Base-by-base conservation (phyloP, 1,140 invertebrate genomes). In the Ctenoplectra terminalis region DNA sequence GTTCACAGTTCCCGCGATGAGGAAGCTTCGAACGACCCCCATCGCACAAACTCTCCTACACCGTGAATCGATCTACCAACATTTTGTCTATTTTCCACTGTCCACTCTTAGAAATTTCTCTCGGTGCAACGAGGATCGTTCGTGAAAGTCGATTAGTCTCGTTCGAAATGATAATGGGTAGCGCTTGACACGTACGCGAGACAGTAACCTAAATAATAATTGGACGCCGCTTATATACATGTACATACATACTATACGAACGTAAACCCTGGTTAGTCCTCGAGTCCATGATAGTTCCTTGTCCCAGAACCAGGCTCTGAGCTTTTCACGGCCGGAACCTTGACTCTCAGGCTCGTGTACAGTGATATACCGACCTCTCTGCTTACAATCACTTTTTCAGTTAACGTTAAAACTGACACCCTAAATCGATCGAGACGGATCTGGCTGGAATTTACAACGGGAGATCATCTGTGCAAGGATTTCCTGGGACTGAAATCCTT, bases 211-310 rank as follows among this genome's bases (percentile, higher is more conserved):
- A 85, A 60, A 50, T 77, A 71, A 80, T 87, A 87, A 72, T 85
- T 76, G 83, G 83, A 85, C 74, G 64, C 71, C 75, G 76, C 66
- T 84, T 86, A 82, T 84, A 81, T 92, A 92, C 91, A 88, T 85
- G 79, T 92, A 92, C 91, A 88, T 92, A 92, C 90, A 92, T 87
- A 85, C 52, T 88, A 90, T 87, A 90, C 85, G 87, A 92, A 92
- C 87, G 82, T 91, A 92, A 93, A 93, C 93, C 93, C 93, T 94
- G 93, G 92, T 93, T 93, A 92, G 92, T 94, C 93, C 93, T 92
- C 90, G 89, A 93, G 90, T 91, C 89, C 84, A 80, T 91, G 83
- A 83, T 63, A 82, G 43, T 69, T 73, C 54, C 85, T 73, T 70
- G 69, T 23, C 46, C 29, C 40, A 56, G 37, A 52, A 58, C 66